Conservation (phyloP, 2,888 invertebrate genomes). For the Leucophora obtusa region DNA sequence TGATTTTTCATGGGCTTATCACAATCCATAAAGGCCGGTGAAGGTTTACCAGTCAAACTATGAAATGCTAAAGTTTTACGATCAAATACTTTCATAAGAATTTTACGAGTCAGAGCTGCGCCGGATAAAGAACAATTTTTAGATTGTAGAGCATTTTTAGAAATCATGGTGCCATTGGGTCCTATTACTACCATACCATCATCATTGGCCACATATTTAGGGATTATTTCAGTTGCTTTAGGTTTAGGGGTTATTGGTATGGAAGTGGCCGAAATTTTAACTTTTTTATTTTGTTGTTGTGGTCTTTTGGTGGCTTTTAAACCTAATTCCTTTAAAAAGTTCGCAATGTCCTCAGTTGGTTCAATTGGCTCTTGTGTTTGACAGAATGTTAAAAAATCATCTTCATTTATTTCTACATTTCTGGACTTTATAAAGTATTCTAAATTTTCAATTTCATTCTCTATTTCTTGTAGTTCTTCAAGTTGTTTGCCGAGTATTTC, state of each 20-base stretch:
- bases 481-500: slow-evolving; percentile 66
- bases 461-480: slow-evolving; percentile 67
- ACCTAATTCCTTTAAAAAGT: background rate
- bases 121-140: slow-evolving; percentile 80
- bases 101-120: slow-evolving; percentile 80
- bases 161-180: slow-evolving; percentile 76
- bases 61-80: too few relatives aligned
- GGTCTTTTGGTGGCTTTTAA: slow-evolving; percentile 18
- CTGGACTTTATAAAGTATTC: slow-evolving; percentile 27
- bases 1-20: slow-evolving; percentile 73
- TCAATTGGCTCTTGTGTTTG: background rate
- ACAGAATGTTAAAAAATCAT: slow-evolving; percentile 18
- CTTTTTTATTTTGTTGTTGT: slow-evolving; percentile 24
- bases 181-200: slow-evolving; percentile 74
- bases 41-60: slow-evolving; percentile 81
- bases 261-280: slow-evolving; percentile 11
- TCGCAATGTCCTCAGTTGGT: slow-evolving; percentile 7
- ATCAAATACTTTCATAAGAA: slow-evolving; percentile 81
- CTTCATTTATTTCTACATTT: slow-evolving; percentile 39
- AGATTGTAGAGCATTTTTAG: slow-evolving; percentile 74
- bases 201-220: slow-evolving; percentile 27
- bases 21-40: slow-evolving; percentile 78
- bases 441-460: slow-evolving; percentile 47
- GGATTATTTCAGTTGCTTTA: background rate
- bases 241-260: slow-evolving; percentile 19